Conservation (phyloP, 2,113 vertebrate genomes). For the Eubucco bourcierii region DNA sequence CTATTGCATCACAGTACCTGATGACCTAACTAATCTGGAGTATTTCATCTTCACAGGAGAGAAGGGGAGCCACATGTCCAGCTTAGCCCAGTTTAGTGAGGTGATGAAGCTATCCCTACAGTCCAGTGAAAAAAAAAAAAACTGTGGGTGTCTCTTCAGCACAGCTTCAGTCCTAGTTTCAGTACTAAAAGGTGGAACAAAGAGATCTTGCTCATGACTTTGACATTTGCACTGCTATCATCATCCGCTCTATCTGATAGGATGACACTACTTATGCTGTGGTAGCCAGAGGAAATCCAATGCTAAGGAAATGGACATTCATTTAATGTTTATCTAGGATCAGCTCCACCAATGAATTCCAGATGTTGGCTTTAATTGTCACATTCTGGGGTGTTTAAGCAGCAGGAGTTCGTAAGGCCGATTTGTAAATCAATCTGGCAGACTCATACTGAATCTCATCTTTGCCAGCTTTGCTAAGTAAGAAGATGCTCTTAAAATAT, state of each 20-base stretch:
- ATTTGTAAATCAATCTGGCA: slow-evolving; percentile 79
- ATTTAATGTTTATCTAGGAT: slow-evolving; percentile 76
- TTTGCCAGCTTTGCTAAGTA: slow-evolving; percentile 55
- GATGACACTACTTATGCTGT: slow-evolving; percentile 64
- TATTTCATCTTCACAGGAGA: not conserved
- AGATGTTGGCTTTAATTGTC: slow-evolving; percentile 83
- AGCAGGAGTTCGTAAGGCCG: slow-evolving; percentile 65
- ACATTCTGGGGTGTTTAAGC: slow-evolving; percentile 65
- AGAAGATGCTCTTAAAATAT: slow-evolving; percentile 60
- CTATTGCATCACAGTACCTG: not conserved
- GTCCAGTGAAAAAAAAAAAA: not conserved
- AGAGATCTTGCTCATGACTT: slow-evolving; percentile 36
- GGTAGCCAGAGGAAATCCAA: slow-evolving; percentile 76
- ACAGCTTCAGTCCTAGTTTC: not conserved
- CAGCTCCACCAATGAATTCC: slow-evolving; percentile 80
- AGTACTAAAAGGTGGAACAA: slow-evolving; percentile 25
- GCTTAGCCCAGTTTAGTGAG: not conserved
- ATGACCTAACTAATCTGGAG: not conserved
- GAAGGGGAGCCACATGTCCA: not conserved
- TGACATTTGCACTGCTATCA: slow-evolving; percentile 66
- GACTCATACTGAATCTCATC: slow-evolving; percentile 45
- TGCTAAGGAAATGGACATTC: slow-evolving; percentile 74
- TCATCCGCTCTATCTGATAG: slow-evolving; percentile 59
- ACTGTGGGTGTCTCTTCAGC: not conserved
- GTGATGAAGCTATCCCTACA: not conserved